A percentile compares a stretch with the other conserved stretches of the same genome.
phyloP scores from a whole-genome alignment of 2,797 vertebrate species.

The Leptodactylus fallax region DNA sequence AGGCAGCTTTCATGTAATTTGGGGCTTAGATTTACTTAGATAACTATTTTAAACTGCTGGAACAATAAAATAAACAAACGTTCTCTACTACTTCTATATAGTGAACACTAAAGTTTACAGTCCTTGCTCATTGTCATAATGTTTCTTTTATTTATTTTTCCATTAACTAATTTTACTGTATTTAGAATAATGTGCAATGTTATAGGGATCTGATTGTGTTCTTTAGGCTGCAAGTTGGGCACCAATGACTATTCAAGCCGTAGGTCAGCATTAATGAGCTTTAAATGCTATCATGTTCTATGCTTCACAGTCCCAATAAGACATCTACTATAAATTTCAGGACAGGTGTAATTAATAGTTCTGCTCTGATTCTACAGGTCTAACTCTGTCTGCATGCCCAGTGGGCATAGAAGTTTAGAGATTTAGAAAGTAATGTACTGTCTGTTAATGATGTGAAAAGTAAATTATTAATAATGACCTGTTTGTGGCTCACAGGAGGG shows the following conservation, averaged over 20 bases:
- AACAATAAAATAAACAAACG: no score
- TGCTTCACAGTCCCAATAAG: neutral
- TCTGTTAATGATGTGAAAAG: slow-evolving; percentile 1
- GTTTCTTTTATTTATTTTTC: no score
- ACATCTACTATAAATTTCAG: neutral
- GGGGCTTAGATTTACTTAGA: no score
- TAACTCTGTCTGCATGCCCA: neutral
- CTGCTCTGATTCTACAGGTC: neutral
- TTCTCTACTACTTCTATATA: no score
- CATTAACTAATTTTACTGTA: no score
- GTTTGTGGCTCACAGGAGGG: neutral
- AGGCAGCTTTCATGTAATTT: no score
- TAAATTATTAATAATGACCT: slow-evolving; percentile 1
- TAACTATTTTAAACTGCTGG: no score
- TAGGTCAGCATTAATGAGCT: neutral
- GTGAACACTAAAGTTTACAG: no score
- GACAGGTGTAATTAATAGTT: slow-evolving; percentile 1
- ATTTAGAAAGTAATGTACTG: neutral
- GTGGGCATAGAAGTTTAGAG: neutral
- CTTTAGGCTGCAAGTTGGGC: neutral
- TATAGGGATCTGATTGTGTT: neutral
- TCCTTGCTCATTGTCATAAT: no score
- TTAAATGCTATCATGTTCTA: neutral
- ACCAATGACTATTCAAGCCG: neutral
- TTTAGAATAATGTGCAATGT: no score